A percentile compares a stretch with the other conserved stretches of the same genome.
Conservation (phyloP, 2,113 vertebrate genomes). For the Talpa occidentalis region DNA sequence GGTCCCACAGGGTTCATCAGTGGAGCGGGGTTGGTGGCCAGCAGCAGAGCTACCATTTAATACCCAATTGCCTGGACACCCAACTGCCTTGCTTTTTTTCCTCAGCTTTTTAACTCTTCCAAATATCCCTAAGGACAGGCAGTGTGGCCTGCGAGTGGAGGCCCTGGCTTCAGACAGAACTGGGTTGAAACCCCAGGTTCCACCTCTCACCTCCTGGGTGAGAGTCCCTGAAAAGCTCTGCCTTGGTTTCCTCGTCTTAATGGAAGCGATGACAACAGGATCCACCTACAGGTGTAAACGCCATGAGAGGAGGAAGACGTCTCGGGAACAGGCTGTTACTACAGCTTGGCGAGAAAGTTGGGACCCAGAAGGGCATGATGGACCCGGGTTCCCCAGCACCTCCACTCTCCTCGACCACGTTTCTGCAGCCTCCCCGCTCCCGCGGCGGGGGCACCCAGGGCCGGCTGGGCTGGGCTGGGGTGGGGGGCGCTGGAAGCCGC, state of each 20-base stretch:
- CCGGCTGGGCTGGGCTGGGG: no score
- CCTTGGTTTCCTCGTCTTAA: slow-evolving; percentile 49
- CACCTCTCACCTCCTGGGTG: neutral
- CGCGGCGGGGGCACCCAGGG: neutral
- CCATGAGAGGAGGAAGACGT: neutral
- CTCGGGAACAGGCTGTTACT: neutral
- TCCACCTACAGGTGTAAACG: neutral
- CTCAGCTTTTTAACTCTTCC: neutral
- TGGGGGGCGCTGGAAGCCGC: slow-evolving; percentile 45
- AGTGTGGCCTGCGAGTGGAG: neutral
- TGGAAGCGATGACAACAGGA: neutral
- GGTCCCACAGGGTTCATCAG: neutral
- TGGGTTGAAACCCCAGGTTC: neutral
- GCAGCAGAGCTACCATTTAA: neutral
- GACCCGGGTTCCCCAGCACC: neutral
- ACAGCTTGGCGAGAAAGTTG: slow-evolving; percentile 53
- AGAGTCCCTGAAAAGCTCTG: neutral
- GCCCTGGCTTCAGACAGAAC: neutral
- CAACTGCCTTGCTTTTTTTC: neutral
- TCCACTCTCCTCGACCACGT: no score
- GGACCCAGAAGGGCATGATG: neutral
- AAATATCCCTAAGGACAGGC: neutral
- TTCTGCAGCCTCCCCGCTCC: neutral
- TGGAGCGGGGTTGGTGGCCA: no score
- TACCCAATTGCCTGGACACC: neutral